Conservation (phyloP, 2,888 invertebrate species). For the Cantharis lateralis region DNA sequence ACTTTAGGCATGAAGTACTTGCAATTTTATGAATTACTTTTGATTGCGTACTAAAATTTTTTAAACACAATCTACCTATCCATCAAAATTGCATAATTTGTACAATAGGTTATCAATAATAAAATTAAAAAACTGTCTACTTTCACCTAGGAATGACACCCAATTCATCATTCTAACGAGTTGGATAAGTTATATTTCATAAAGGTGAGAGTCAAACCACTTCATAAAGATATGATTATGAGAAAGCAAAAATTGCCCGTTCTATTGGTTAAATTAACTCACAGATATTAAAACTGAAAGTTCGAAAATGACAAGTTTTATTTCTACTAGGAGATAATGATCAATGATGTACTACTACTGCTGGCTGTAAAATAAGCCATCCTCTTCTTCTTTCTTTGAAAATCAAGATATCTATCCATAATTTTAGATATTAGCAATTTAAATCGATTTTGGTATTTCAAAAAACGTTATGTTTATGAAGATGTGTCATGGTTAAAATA, state of each 20-base stretch:
- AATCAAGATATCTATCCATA: too few relatives aligned
- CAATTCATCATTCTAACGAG: conserved; percentile 2
- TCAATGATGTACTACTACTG: not conserved
- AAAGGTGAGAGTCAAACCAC: not conserved
- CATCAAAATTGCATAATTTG: conserved; percentile 1
- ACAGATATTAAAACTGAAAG: not conserved
- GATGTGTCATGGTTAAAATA: conserved; percentile 33
- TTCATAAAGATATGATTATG: not conserved
- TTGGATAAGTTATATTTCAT: not conserved
- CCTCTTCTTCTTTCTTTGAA: too few relatives aligned
- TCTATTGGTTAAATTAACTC: not conserved
- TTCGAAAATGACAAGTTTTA: not conserved
- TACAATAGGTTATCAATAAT: conserved; percentile 3
- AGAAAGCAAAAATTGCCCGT: not conserved
- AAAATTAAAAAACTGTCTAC: not conserved
- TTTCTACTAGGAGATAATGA: not conserved
- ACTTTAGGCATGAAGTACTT: not conserved
- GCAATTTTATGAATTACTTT: not conserved
- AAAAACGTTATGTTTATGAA: not conserved
- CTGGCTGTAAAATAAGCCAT: too few relatives aligned
- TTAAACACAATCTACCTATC: not conserved
- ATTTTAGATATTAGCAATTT: not conserved
- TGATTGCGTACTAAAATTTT: not conserved
- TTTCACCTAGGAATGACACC: conserved; percentile 1
- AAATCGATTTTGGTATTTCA: not conserved